Conservation (phyloP, 2,797 vertebrate genomes). For the Poecilia wingei region DNA sequence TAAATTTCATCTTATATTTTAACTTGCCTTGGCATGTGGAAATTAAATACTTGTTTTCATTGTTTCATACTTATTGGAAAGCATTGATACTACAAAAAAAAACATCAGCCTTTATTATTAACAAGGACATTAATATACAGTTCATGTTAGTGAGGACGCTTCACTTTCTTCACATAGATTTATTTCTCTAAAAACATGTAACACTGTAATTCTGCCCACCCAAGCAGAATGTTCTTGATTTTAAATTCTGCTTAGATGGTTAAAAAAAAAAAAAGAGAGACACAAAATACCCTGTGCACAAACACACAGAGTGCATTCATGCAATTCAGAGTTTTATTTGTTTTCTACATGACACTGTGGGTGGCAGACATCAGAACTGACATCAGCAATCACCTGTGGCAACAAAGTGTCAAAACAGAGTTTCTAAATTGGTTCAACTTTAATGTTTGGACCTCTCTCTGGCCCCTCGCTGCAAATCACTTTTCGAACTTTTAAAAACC, state of each 20-base stretch:
- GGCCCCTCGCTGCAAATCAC: not conserved
- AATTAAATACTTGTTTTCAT: not conserved
- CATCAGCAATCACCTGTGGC: not conserved
- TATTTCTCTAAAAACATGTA: not conserved
- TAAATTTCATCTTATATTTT: not conserved
- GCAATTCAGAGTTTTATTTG: constrained; percentile 7
- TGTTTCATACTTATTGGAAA: not conserved
- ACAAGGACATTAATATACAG: no score
- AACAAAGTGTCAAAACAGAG: not conserved
- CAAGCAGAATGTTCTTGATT: constrained; percentile 4
- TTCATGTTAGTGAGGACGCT: not conserved
- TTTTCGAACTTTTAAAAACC: not conserved
- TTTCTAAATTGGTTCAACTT: constrained; percentile 6
- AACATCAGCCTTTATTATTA: no score
- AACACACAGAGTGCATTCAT: not conserved
- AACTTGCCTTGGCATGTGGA: not conserved
- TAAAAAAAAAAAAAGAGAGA: not conserved
- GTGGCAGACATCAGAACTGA: constrained; percentile 1
- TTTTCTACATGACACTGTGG: not conserved
- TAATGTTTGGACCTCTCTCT: constrained; percentile 13
- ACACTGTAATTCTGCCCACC: not conserved
- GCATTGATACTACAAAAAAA: not conserved
- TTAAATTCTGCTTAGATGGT: constrained; percentile 5
- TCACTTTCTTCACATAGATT: not conserved
- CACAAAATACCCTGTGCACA: not conserved